Conservation (phyloP, 2,888 invertebrate species). For the Leptarthrus brevirostris region DNA sequence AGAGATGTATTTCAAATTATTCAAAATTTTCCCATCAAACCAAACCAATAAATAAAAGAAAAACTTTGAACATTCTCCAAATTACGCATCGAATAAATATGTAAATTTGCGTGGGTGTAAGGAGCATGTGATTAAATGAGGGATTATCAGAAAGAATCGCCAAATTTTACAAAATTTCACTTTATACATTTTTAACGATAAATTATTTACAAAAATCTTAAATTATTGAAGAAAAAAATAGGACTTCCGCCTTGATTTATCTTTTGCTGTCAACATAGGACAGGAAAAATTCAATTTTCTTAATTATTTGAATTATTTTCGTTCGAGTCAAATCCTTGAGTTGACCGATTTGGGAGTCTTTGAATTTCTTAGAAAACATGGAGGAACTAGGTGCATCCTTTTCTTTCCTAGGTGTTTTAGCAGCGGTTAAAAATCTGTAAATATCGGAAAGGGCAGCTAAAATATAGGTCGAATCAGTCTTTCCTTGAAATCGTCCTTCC, state of each 20-base stretch:
- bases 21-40: no score
- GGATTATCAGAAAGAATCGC: not conserved
- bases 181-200: not conserved
- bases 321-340: conserved; percentile 68
- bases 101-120: not conserved
- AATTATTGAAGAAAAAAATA: not conserved
- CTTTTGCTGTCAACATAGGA: conserved; percentile 70
- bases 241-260: not conserved
- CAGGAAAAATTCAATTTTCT: conserved; percentile 80
- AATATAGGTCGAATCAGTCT: conserved; percentile 70
- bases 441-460: conserved; percentile 77
- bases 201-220: not conserved
- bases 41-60: not conserved
- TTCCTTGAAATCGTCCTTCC: conserved; percentile 67
- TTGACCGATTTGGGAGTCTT: conserved; percentile 64
- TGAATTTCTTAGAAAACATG: conserved; percentile 71
- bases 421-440: conserved; percentile 69
- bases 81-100: not conserved
- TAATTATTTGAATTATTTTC: conserved; percentile 71
- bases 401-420: conserved; percentile 64
- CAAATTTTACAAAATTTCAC: not conserved
- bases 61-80: not conserved
- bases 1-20: no score
- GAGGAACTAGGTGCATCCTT: conserved; percentile 58
- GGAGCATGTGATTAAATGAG: not conserved